phyloP scores from a whole-genome alignment of 2,797 vertebrate species.

The Linurgus olivaceus region DNA sequence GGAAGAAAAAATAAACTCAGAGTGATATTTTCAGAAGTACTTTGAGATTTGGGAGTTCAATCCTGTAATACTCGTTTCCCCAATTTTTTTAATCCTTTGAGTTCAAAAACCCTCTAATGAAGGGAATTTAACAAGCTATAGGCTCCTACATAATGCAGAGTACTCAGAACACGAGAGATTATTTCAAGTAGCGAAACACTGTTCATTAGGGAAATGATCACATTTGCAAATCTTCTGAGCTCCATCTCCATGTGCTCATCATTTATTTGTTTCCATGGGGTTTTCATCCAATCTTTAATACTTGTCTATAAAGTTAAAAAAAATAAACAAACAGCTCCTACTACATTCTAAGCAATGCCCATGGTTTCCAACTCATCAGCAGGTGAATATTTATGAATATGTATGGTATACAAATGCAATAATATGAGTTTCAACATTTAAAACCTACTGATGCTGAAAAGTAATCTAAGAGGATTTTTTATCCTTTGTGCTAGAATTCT shows the following conservation, averaged over 20 bases:
- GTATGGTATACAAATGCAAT: conserved; percentile 20
- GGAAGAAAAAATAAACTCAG: background rate
- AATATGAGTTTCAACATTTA: background rate
- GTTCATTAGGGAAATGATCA: conserved; percentile 58
- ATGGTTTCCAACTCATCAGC: conserved; percentile 16
- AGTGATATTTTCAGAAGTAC: conserved; percentile 39
- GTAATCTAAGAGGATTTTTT: conserved; percentile 25
- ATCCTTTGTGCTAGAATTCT: background rate
- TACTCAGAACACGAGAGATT: conserved; percentile 47
- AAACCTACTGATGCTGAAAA: conserved; percentile 29
- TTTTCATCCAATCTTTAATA: conserved; percentile 87
- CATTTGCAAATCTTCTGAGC: conserved; percentile 85
- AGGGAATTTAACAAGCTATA: conserved; percentile 44
- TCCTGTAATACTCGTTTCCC: conserved; percentile 32
- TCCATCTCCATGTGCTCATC: conserved; percentile 89
- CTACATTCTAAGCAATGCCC: background rate
- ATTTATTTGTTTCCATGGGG: conserved; percentile 87
- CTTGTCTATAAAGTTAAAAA: conserved; percentile 71
- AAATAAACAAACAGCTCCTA: conserved; percentile 56
- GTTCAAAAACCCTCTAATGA: conserved; percentile 48
- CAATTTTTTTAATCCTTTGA: conserved; percentile 31
- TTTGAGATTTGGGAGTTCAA: conserved; percentile 23
- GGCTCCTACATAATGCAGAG: conserved; percentile 24
- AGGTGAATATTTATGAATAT: conserved; percentile 46
- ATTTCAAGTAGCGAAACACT: conserved; percentile 38